A percentile compares a stretch with the other conserved stretches of the same genome.
These are phyloP conservation scores for Andrena hattorfiana DNA, from an alignment of 2,888 invertebrate genomes.

Conservation along the genomic window DNA sequence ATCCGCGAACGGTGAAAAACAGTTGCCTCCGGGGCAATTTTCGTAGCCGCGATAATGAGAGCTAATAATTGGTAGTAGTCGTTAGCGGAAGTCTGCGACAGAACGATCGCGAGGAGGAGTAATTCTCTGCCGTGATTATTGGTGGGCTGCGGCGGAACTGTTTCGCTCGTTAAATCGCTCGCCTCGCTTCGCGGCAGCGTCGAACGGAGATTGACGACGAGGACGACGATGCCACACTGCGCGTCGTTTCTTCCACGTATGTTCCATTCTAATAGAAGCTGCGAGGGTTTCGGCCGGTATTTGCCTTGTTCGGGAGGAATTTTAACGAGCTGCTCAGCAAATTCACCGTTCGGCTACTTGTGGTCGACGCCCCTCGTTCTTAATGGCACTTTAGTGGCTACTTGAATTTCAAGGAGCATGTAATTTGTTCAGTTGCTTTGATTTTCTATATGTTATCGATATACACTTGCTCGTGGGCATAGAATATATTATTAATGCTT, in stretches of 20 bases:
- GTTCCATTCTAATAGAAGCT: not conserved
- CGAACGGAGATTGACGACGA: slow-evolving; percentile 34
- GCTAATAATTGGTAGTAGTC: slow-evolving; percentile 65
- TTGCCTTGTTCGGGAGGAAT: no score
- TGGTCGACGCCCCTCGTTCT: no score
- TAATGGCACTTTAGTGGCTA: no score
- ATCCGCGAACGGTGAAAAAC: slow-evolving; percentile 57
- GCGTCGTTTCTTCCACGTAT: not conserved
- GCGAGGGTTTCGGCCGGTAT: no score
- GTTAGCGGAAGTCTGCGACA: slow-evolving; percentile 63
- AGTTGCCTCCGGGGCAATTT: slow-evolving; percentile 55
- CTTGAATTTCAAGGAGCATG: no score
- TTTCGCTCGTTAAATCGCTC: slow-evolving; percentile 44
- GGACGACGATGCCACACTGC: not conserved
- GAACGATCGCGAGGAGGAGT: slow-evolving; percentile 50
- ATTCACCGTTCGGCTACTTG: no score
- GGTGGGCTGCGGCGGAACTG: slow-evolving; percentile 34
- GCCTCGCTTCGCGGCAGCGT: slow-evolving; percentile 28
- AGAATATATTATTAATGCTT: no score
- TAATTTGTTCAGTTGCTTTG: no score
- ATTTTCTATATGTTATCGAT: no score
- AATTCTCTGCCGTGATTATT: slow-evolving; percentile 63
- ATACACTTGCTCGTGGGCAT: no score
- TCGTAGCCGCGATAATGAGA: slow-evolving; percentile 65
- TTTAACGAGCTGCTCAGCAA: no score